Evolutionary conservation across 2,113 vertebrate genomes (phyloP).

Genomic region (Pterocles gutturalis): DNA sequence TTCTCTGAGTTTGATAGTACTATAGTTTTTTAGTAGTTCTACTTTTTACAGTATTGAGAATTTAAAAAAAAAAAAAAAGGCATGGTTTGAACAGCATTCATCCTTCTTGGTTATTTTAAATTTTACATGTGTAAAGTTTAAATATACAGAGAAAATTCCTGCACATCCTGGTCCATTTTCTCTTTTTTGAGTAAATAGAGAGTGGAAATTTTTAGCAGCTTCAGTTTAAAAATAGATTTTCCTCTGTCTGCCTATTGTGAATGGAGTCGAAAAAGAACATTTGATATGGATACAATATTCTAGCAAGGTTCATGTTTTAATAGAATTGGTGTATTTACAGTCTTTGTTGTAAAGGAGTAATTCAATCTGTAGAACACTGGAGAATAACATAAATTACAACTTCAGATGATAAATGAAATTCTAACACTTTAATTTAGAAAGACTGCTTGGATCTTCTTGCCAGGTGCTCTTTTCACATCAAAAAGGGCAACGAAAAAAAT

Average conservation of each 20-base stretch:
- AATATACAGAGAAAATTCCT: neutral
- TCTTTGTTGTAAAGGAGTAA: neutral
- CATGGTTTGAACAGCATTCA: neutral
- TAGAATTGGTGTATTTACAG: neutral
- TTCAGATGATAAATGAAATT: neutral
- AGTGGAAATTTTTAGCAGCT: neutral
- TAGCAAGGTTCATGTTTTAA: neutral
- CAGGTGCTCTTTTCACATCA: neutral
- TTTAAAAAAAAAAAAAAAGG: neutral
- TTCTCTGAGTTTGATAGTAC: neutral
- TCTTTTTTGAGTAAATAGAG: neutral
- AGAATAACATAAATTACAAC: neutral
- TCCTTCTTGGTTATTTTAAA: neutral
- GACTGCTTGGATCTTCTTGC: neutral
- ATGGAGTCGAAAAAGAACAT: neutral
- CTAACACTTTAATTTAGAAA: neutral
- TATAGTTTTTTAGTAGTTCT: neutral
- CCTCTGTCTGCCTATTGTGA: neutral
- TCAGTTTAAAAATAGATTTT: neutral
- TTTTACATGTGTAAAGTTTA: neutral
- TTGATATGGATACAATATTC: neutral
- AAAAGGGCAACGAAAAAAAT: neutral
- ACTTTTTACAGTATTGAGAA: neutral
- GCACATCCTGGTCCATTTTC: neutral
- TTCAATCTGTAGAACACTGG: neutral